Conservation (phyloP, 2,113 vertebrate genomes). For the Pseudolaguvia tuberculata region DNA sequence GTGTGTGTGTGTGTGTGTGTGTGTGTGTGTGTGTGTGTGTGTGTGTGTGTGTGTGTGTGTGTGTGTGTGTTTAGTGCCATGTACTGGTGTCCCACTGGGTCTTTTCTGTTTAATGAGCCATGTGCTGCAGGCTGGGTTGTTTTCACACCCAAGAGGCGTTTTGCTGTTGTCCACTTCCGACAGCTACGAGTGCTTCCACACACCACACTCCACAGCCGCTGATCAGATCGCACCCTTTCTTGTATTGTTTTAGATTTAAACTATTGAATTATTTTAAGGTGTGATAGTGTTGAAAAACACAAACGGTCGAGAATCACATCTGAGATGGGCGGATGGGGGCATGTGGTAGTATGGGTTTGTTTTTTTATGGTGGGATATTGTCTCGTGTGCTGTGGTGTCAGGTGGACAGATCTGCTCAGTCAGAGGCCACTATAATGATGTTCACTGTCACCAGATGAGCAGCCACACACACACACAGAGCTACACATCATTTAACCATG, state of each 20-base stretch:
- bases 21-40: no score
- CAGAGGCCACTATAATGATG: slow-evolving; percentile 24
- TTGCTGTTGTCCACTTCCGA: not conserved
- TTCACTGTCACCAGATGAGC: slow-evolving; percentile 2
- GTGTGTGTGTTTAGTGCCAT: not conserved
- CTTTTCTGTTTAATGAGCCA: slow-evolving; percentile 20
- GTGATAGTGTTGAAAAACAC: not conserved
- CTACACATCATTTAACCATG: slow-evolving; percentile 33
- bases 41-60: no score
- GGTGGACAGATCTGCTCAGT: slow-evolving; percentile 23
- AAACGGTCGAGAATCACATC: not conserved
- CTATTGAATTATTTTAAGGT: not conserved
- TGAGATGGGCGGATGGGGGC: not conserved
- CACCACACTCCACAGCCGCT: slow-evolving; percentile 5
- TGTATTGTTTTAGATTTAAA: not conserved
- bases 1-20: no score
- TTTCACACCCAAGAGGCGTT: slow-evolving; percentile 24
- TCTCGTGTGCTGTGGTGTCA: not conserved
- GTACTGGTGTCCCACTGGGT: slow-evolving; percentile 16
- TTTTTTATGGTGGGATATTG: not conserved
- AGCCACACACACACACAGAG: not conserved
- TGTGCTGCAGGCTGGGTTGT: slow-evolving; percentile 4
- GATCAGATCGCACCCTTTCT: slow-evolving; percentile 9
- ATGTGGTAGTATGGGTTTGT: not conserved
- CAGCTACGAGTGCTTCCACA: not conserved